A percentile compares a stretch with the other conserved stretches of the same genome.
Conservation (phyloP, 2,888 invertebrate species). For the Cryptocephalus primarius region DNA sequence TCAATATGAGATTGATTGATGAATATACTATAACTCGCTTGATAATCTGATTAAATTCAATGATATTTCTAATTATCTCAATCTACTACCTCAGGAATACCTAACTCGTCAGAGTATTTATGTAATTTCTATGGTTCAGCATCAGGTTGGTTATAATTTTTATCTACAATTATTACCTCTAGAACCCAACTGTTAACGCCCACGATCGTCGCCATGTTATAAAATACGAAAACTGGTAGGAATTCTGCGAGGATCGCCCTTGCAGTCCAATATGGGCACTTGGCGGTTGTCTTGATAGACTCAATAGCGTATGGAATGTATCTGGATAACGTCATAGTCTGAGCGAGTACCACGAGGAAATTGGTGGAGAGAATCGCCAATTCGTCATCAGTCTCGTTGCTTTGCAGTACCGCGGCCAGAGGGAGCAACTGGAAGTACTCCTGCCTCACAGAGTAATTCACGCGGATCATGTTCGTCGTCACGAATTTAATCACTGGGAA, state of each 20-base stretch:
- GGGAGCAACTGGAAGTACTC: conserved; percentile 51
- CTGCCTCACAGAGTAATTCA: conserved; percentile 35
- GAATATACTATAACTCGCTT: too few relatives aligned
- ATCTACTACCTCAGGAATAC: too few relatives aligned
- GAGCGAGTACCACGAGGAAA: conserved; percentile 57
- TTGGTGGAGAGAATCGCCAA: conserved; percentile 54
- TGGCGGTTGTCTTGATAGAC: conserved; percentile 37
- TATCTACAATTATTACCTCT: conserved; percentile 35
- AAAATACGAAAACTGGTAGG: conserved; percentile 60
- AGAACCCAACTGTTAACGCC: conserved; percentile 43
- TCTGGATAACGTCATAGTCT: conserved; percentile 46
- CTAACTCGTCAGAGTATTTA: too few relatives aligned
- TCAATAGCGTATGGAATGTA: conserved; percentile 49
- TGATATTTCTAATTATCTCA: too few relatives aligned
- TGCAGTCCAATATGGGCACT: conserved; percentile 57
- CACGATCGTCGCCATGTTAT: conserved; percentile 55
- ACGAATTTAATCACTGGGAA: conserved; percentile 30
- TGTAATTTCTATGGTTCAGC: too few relatives aligned
- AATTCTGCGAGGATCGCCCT: conserved; percentile 55
- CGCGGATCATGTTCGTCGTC: conserved; percentile 24
- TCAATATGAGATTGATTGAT: too few relatives aligned
- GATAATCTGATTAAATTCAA: too few relatives aligned
- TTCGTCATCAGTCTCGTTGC: conserved; percentile 69
- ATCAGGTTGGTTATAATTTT: too few relatives aligned
- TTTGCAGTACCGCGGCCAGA: conserved; percentile 62